Percentiles rank a stretch among this genome's conserved stretches.
phyloP scores from a whole-genome alignment of 2,888 invertebrate species.

The Tetranychus truncatus region DNA sequence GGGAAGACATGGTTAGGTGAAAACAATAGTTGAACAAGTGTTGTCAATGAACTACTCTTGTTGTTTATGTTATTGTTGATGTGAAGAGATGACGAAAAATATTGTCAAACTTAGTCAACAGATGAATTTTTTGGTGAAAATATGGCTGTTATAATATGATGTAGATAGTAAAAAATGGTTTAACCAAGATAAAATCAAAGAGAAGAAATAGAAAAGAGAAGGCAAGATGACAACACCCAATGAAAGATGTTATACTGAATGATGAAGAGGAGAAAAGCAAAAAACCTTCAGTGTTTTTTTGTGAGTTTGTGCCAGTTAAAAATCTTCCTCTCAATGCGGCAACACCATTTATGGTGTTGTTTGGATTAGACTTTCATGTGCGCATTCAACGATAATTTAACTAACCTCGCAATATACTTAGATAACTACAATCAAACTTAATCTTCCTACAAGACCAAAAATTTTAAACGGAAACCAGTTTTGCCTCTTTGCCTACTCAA shows the following conservation, averaged over 20 bases:
- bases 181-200: background rate
- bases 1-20: constrained; percentile 12
- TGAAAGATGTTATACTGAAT: background rate
- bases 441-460: too few relatives aligned
- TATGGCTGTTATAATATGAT: background rate
- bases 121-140: background rate
- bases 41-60: background rate
- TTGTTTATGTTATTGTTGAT: background rate
- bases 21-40: background rate
- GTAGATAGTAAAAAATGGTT: background rate
- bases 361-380: too few relatives aligned
- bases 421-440: too few relatives aligned
- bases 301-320: background rate
- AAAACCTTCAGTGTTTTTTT: background rate
- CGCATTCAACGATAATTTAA: too few relatives aligned
- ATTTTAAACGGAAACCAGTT: too few relatives aligned
- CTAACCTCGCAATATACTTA: too few relatives aligned
- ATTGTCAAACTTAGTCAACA: background rate
- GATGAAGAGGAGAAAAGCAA: background rate
- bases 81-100: background rate
- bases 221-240: background rate
- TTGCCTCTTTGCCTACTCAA: too few relatives aligned
- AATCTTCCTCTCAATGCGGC: background rate
- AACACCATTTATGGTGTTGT: too few relatives aligned
- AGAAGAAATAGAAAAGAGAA: background rate